These are phyloP conservation scores for Emydura subglobosa DNA, from an alignment of 2,113 vertebrate species.

Conservation along the genomic window DNA sequence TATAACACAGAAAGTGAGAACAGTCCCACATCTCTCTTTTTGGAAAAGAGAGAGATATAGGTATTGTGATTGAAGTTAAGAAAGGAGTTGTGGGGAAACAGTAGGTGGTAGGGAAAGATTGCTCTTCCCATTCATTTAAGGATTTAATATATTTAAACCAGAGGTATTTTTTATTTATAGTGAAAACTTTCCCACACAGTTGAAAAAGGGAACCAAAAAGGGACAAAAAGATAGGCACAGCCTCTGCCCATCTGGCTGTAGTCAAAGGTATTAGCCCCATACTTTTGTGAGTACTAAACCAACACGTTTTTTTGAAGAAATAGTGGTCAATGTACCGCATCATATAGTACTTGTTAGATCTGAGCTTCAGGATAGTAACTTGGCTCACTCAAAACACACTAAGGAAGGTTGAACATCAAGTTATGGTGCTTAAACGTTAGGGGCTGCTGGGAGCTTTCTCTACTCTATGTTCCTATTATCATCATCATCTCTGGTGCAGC, in stretches of 20 bases:
- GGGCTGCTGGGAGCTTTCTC: not conserved
- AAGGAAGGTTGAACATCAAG: not conserved
- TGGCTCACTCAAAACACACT: not conserved
- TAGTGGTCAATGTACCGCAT: accelerated
- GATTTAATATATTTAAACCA: not conserved
- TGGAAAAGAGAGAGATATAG: not conserved
- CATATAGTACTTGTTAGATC: not conserved
- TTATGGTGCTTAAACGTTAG: not conserved
- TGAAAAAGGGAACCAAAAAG: not conserved
- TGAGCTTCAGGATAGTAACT: not conserved
- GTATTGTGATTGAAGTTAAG: accelerated
- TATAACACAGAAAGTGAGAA: not conserved
- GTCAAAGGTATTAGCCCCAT: accelerated
- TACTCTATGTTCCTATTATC: not conserved
- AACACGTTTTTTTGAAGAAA: no score
- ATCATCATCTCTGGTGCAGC: not conserved
- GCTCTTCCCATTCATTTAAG: not conserved
- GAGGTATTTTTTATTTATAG: not conserved
- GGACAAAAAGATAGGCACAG: not conserved
- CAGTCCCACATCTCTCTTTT: no score
- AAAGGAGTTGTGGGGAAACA: not conserved
- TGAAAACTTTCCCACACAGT: not conserved
- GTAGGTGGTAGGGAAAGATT: not conserved
- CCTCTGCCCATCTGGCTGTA: accelerated
- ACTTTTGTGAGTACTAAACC: not conserved